phyloP scores from a whole-genome alignment of 2,113 vertebrate genomes.

The Danionella cerebrum region DNA sequence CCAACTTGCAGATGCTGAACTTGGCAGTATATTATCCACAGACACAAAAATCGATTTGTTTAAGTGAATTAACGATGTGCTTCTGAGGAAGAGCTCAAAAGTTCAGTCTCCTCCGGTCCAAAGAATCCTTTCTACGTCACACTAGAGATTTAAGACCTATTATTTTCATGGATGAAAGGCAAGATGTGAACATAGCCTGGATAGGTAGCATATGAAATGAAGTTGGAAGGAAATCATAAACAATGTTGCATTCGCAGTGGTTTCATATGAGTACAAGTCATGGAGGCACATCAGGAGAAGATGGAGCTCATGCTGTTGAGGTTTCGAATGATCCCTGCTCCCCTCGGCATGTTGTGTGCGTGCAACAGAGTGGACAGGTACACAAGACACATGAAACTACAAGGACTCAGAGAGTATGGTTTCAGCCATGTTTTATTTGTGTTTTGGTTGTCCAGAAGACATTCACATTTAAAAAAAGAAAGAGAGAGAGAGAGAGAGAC shows the following conservation, averaged over 20 bases:
- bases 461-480: constrained; percentile 42
- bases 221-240: constrained; percentile 27
- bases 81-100: not conserved
- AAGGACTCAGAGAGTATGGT: constrained; percentile 70
- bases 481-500: constrained; percentile 35
- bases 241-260: constrained; percentile 17
- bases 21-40: not conserved
- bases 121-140: not conserved
- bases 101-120: not conserved
- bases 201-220: constrained; percentile 8
- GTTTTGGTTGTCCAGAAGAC: constrained; percentile 41
- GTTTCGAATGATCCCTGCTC: constrained; percentile 34
- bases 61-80: constrained; percentile 10
- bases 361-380: constrained; percentile 61
- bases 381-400: constrained; percentile 73
- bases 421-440: constrained; percentile 65
- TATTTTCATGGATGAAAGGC: constrained; percentile 11
- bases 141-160: not conserved
- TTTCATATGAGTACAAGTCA: constrained; percentile 32
- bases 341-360: constrained; percentile 39
- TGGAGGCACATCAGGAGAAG: constrained; percentile 46
- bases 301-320: constrained; percentile 55
- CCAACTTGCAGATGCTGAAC: not conserved
- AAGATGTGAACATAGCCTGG: constrained; percentile 6
- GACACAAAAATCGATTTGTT: not conserved